phyloP scores from a whole-genome alignment of 2,797 vertebrate genomes.

The Picus viridis region DNA sequence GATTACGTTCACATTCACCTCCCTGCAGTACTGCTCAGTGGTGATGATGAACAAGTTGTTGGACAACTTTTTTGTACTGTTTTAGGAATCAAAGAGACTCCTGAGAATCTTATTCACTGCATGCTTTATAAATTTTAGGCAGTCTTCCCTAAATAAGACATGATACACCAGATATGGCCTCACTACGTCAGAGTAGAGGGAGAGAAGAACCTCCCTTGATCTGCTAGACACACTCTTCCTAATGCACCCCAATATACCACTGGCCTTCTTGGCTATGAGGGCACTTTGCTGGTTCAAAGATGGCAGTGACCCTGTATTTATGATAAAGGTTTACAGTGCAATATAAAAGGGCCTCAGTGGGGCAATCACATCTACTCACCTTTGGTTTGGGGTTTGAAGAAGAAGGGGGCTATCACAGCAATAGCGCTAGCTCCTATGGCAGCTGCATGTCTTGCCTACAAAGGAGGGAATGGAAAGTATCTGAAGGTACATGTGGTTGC shows the following conservation, averaged over 20 bases:
- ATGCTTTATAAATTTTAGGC: background rate
- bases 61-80: background rate
- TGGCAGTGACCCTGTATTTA: background rate
- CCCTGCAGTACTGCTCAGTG: background rate
- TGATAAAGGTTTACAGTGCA: background rate
- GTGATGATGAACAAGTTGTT: background rate
- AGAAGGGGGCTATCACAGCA: constrained; percentile 88
- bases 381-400: constrained; percentile 87
- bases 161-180: too few relatives aligned
- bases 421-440: constrained; percentile 86
- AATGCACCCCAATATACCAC: too few relatives aligned
- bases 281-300: background rate
- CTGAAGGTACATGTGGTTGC: background rate
- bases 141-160: background rate
- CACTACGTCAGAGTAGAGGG: too few relatives aligned
- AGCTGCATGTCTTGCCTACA: constrained; percentile 88
- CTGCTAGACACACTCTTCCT: too few relatives aligned
- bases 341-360: background rate
- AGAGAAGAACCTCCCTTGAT: too few relatives aligned
- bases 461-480: background rate
- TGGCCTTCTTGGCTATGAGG: too few relatives aligned
- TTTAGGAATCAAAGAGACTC: background rate
- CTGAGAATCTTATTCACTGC: background rate
- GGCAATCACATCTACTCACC: constrained; percentile 72
- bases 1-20: background rate